These are phyloP conservation scores for Fabriciana adippe DNA, from an alignment of 2,888 invertebrate genomes.

Conservation along the genomic window DNA sequence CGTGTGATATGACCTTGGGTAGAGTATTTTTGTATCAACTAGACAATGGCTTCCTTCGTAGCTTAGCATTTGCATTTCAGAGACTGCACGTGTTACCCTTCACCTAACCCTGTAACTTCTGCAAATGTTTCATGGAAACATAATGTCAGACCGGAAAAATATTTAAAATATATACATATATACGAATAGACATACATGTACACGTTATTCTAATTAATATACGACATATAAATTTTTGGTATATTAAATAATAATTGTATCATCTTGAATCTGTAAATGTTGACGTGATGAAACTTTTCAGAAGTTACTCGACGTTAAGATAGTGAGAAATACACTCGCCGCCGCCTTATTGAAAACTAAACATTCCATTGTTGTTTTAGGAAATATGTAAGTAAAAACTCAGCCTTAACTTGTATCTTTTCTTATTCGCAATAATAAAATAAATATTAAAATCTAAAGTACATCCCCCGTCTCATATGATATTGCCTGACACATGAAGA, in stretches of 20 bases:
- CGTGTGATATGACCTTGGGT: slow-evolving; percentile 42
- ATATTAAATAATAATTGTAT: slow-evolving; percentile 1
- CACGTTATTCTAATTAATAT: background rate
- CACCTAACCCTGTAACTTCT: slow-evolving; percentile 24
- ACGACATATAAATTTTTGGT: background rate
- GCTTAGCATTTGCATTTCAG: slow-evolving; percentile 62
- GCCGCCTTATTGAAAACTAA: background rate
- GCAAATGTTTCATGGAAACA: slow-evolving; percentile 10
- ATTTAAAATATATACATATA: too few species aligned
- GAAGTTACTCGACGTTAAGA: slow-evolving; percentile 30
- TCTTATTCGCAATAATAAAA: background rate
- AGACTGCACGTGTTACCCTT: slow-evolving; percentile 49
- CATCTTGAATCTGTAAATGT: background rate
- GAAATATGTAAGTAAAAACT: background rate
- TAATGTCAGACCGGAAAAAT: too few species aligned
- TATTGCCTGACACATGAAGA: too few species aligned
- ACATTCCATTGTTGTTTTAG: slow-evolving; percentile 31
- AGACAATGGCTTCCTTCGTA: slow-evolving; percentile 60
- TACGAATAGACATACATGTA: too few species aligned
- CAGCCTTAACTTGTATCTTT: background rate
- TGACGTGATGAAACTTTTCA: slow-evolving; percentile 20
- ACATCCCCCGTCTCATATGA: background rate
- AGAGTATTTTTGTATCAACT: slow-evolving; percentile 60
- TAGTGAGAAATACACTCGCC: slow-evolving; percentile 37
- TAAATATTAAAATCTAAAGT: background rate